Base-by-base conservation (phyloP, 2,888 invertebrate species). In the Euzophera pinguis region DNA sequence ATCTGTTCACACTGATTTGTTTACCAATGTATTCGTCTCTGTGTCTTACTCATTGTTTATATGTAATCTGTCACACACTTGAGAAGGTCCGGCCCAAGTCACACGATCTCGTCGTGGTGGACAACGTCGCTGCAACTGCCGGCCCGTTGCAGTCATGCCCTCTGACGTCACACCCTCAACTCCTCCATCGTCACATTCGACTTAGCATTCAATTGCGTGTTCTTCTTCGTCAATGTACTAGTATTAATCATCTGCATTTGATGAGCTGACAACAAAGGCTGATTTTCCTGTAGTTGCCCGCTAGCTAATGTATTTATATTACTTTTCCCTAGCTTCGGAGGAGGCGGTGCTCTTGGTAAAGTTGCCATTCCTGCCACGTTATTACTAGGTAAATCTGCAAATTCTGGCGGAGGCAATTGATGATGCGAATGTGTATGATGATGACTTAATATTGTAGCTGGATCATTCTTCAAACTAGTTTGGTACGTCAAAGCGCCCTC, bases 391-490 rank as follows among this genome's bases (percentile, higher is more conserved):
- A 95, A 87, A 74, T 96, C 96, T 1, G 96, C 96, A 70, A 96
- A 96, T 73, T 96, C 96, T 0, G 96, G 96, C 0, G 96, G 96
- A 51, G 96, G 93, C 61, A 94, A 88, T 70, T 96, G 96, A 74
- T 95, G 95, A 65, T 94, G 95, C 13, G 93, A 92, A 75, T 94
- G 92, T 16, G 94, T 93, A 71, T 95, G 96, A 68, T 95, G 95
- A 69, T 95, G 95, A 53, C 95, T 92, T 52, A 94, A 74, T 56
- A 95, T 94, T 0, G 94, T 94, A 6, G 94, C 93, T 8, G 94
- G 94, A 76, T 94, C 94, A 60, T 92, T 93, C 77, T 93, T 94
- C 51, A 92, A 77, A 70, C 91, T 91, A 1, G 91, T 90, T 62
- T 90, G 90, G 63, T 86, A 91, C 27, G 84, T 78, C 41, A 91